Base-by-base conservation (phyloP, 2,113 vertebrate genomes). In the Clarias macrocephalus region DNA sequence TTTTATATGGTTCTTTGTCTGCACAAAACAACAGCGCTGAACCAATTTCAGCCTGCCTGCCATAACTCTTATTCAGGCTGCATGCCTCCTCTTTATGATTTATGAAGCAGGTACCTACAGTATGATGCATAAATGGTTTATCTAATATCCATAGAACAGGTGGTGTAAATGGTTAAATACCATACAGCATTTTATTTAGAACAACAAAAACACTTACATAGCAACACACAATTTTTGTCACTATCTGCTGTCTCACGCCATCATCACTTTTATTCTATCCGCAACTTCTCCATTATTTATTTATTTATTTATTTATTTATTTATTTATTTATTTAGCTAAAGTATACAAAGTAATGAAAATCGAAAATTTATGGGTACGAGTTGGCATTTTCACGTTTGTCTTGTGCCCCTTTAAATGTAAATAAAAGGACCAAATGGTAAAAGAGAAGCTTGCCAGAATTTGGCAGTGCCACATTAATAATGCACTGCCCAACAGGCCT, bases 11-110 rank as follows among this genome's bases (percentile, higher is more conserved):
- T 87, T 83, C 88, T 87, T 75, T 5, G 28, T n/a, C 28, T 68
- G 85, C 83, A 91, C 91, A 92, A 92, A 94, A 89, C 89, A 19
- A 80, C 33, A 79, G n/a, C n/a, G 28, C 66, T 54, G 76, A 60
- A 37, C 23, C 33, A 66, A 37, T 80, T 25, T 21, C 59, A 63
- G 18, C 77, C 85, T 75, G 54, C 21, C 65, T 48, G n/a, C 23
- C 13, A 5, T 37, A 63, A 37, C 81, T 86, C 28, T 16, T 25
- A 59, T 82, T 81, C 37, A 84, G 3, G 12, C n/a, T 65, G 54
- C 80, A 59, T 1, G 21, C 5, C 33, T 42, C 12, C 12, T 68
- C 59, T 30, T 9, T 52, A 54, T 52, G 13, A 25, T 48, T 30
- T 81, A 57, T 81, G 57, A 52, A 60, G 28, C 16, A 60, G 63